Percentiles rank a stretch among this genome's conserved stretches.
Conservation (phyloP, 2,888 invertebrate species). For the Thalpophila matura region DNA sequence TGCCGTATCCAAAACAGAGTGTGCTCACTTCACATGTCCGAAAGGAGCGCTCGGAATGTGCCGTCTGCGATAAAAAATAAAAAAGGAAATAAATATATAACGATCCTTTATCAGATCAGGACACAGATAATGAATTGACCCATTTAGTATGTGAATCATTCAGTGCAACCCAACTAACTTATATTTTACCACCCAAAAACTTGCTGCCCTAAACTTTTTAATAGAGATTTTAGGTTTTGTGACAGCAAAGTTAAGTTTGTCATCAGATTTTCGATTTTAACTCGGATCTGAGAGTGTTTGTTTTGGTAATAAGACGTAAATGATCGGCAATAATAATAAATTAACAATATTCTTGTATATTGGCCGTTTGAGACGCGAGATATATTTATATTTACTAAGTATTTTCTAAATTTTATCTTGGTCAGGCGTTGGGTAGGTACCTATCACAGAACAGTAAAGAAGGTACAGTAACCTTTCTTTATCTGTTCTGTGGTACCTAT, state of each 20-base stretch:
- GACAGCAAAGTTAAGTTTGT: conserved; percentile 56
- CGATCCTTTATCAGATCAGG: conserved; percentile 86
- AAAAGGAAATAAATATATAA: conserved; percentile 79
- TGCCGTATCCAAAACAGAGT: conserved; percentile 66
- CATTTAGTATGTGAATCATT: conserved; percentile 87
- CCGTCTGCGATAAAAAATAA: conserved; percentile 73
- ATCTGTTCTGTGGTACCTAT: no score
- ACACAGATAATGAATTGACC: conserved; percentile 87
- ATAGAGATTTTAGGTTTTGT: not conserved
- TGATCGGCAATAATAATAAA: conserved; percentile 69
- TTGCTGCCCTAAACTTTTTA: not conserved
- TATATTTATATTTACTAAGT: conserved; percentile 46
- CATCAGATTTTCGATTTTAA: conserved; percentile 54
- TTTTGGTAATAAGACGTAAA: conserved; percentile 71
- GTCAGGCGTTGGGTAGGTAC: not conserved
- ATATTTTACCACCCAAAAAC: conserved; percentile 47
- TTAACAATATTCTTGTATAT: conserved; percentile 62
- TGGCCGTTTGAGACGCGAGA: conserved; percentile 46
- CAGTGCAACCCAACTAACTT: conserved; percentile 70
- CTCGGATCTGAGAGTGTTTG: conserved; percentile 63
- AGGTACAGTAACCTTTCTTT: no score
- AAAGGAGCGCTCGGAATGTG: conserved; percentile 78
- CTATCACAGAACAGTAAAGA: no score
- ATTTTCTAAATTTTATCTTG: conserved; percentile 34
- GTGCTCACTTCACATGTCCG: conserved; percentile 56